Base-by-base conservation (phyloP, 2,797 vertebrate species). In the Poeciliopsis turneri region DNA sequence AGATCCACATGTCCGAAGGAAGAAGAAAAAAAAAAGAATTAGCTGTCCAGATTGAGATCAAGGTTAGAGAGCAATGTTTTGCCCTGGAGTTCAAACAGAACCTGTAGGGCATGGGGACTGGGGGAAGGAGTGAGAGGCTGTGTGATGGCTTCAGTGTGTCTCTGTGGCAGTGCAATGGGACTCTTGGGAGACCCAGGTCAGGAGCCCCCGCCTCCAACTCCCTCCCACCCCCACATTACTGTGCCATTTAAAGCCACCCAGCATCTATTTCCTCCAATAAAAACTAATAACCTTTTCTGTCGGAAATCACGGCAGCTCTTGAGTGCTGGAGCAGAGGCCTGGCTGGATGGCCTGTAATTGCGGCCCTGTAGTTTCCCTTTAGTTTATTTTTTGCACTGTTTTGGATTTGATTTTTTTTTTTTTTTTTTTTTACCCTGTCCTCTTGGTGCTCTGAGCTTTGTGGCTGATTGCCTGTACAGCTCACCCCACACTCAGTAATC, bases 261-360 rank as follows among this genome's bases (percentile, higher is more conserved):
- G 94, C 94, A 95, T 95, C 95, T 96, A 96, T 96, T 96, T 96
- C 95, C 95, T 95, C 95, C 96, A 96, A 96, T 96, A 96, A 96
- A 96, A 95, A 94, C 94, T 94, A 96, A 96, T 96, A 96, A 96
- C 95, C 95, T 95, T 95, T 95, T 94, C 94, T 95, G 95, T 95
- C 91, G 92, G 92, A 95, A 95, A 96, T 96, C 95, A 94, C 90
- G 86, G 92, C 92, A 88, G 93, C 94, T 93, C 94, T 93, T 86
- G 88, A 96, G 94, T 94, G 92, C 91, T 90, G 86, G 92, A 89
- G 87, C 92, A 92, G 87, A 89, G 93, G 93, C 93, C 91, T 87
- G 87, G 87, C 93, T 92, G 93, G 89, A 93, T 94, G 91, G 93
- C 91, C 92, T 95, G 93, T 96, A 96, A 95, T 96, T 96, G 95